Evolutionary conservation across 2,888 invertebrate species (phyloP), one percentile per base, ranked within the genome.

Genomic region (Chromoteleia sp.): DNA sequence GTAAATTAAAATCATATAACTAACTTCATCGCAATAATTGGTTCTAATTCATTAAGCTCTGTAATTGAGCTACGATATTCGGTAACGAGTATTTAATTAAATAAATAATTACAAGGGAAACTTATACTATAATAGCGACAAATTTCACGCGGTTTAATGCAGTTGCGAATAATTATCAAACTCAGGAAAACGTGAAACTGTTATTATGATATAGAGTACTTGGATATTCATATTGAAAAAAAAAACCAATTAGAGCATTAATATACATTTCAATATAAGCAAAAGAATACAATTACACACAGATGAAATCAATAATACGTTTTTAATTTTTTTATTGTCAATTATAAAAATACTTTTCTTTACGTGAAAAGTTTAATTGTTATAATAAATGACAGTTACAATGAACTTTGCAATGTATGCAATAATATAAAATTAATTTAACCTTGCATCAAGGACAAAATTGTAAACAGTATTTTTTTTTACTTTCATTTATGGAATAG

Each of bases 401-500:
- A 39, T 39, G 39, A 39, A 36, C 36, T 21, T 56, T 19, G 19
- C 19, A 39, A 56, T 17, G 15, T 21, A 1, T 21, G 25, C 21
- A 30, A 54, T 54, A 14, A 52, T 54, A 15, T 10, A 54, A 54
- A 58, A 10, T 39, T n/a, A n/a, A n/a, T n/a, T n/a, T n/a, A n/a
- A 21, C 45, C n/a, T 45, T 45, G 10, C 21, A 10, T 45, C 12
- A 29, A 50, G 21, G 12, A 14, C 8, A 33, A 36, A 56, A 36
- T 21, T 29, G n/a, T n/a, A 21, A 59, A 41, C 17, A 43, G 12
- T 30, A 52, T 52, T 15, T 3, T 21, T 21, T 29, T 12, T n/a
- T 58, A 33, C 59, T 10, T 50, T 29, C 29, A 39, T 48, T 70
- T 45, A 70, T 36, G 17, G 39, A 70, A 70, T 39, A 36, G 58